Evolutionary conservation across 2,888 invertebrate genomes (phyloP).

Genomic region (Pomacea canaliculata): DNA sequence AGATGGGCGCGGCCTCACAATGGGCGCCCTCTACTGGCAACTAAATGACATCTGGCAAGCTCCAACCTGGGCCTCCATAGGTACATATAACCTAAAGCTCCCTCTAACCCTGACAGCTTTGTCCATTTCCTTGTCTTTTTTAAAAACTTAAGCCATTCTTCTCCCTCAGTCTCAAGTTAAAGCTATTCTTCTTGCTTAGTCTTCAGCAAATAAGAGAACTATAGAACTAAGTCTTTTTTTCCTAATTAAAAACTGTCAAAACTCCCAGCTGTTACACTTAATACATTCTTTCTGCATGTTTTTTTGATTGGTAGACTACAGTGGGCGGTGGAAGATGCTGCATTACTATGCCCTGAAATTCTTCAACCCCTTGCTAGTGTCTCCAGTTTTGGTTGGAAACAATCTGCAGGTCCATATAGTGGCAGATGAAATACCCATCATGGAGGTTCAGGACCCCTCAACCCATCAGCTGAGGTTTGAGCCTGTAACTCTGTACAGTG

Average conservation of each 20-base stretch:
- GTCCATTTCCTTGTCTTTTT: too few relatives aligned
- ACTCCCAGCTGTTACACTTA: too few relatives aligned
- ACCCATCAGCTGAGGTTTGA: constrained; percentile 19
- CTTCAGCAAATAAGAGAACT: too few relatives aligned
- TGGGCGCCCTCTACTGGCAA: constrained; percentile 99
- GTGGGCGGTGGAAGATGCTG: constrained; percentile 86
- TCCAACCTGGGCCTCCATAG: constrained; percentile 83
- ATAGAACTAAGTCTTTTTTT: too few relatives aligned
- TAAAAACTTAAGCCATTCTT: too few relatives aligned
- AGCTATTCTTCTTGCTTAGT: too few relatives aligned
- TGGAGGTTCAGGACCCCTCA: constrained; percentile 36
- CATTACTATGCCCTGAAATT: constrained; percentile 91
- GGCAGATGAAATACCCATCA: constrained; percentile 46
- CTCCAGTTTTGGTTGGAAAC: constrained; percentile 58
- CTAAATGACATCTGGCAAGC: constrained; percentile 98
- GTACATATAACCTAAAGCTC: constrained; percentile 38
- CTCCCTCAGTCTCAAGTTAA: too few relatives aligned
- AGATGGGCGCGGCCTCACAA: constrained; percentile 80
- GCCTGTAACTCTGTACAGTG: neutral
- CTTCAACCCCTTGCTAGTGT: constrained; percentile 76
- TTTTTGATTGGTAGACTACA: constrained; percentile 75
- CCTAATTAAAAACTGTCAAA: too few relatives aligned
- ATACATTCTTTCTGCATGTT: too few relatives aligned
- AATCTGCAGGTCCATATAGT: constrained; percentile 49
- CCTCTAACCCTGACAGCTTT: neutral